Conservation (phyloP, 1,140 invertebrate species). For the Samia ricini region DNA sequence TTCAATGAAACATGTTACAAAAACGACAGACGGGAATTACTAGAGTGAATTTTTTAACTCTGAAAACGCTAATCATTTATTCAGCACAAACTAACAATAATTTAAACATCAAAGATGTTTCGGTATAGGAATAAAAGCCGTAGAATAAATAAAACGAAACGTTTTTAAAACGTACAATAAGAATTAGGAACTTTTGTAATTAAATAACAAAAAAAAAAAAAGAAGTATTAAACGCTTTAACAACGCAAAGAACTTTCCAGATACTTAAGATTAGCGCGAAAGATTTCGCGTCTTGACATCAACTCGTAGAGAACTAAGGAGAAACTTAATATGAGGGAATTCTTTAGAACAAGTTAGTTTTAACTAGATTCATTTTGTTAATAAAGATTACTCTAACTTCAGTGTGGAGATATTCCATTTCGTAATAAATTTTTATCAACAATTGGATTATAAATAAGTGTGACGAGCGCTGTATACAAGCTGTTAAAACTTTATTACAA, state of each 20-base stretch:
- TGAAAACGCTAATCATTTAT: neutral
- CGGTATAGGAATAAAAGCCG: no score
- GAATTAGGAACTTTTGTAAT: neutral
- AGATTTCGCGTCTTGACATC: neutral
- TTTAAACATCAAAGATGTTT: neutral
- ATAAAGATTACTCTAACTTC: neutral
- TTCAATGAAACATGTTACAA: neutral
- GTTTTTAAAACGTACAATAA: no score
- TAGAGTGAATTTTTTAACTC: neutral
- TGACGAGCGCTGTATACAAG: no score
- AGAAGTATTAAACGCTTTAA: neutral
- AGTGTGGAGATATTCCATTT: neutral
- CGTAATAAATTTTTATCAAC: neutral
- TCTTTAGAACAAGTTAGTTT: neutral
- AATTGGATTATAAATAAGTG: neutral
- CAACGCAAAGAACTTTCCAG: neutral
- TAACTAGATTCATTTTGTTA: neutral
- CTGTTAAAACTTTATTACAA: no score
- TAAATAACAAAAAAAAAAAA: neutral
- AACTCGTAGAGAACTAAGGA: neutral
- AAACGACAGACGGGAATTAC: neutral
- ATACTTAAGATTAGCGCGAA: neutral
- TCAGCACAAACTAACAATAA: neutral
- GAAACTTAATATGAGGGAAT: neutral
- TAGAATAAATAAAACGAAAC: no score